phyloP scores from a whole-genome alignment of 2,888 invertebrate genomes.

The Gymnoscelis rufifasciata region DNA sequence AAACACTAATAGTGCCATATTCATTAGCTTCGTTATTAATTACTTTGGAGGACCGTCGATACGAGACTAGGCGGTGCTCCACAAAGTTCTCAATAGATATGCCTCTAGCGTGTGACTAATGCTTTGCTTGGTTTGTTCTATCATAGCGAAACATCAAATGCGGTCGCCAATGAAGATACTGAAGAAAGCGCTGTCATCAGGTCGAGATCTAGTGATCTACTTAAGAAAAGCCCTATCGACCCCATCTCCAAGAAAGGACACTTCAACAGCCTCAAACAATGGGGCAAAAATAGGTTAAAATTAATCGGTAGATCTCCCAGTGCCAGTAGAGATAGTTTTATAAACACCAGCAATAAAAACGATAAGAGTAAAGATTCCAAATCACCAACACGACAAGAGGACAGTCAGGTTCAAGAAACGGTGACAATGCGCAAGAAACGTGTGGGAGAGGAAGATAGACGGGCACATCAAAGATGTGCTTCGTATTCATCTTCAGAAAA shows the following conservation, averaged over 20 bases:
- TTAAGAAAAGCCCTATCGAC: constrained; percentile 83
- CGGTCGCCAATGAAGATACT: constrained; percentile 74
- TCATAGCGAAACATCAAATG: constrained; percentile 76
- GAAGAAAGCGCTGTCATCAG: constrained; percentile 79
- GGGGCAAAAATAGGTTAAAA: constrained; percentile 89
- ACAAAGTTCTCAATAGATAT: constrained; percentile 61
- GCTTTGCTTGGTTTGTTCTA: constrained; percentile 80
- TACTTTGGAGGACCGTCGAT: constrained; percentile 61
- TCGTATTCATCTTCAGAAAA: constrained; percentile 88
- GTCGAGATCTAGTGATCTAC: constrained; percentile 87
- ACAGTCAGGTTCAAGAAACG: constrained; percentile 82
- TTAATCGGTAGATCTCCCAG: constrained; percentile 83
- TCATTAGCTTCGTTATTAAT: constrained; percentile 76
- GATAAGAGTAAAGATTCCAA: constrained; percentile 65
- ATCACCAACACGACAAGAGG: constrained; percentile 67
- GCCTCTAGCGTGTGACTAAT: constrained; percentile 79
- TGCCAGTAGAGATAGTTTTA: constrained; percentile 74
- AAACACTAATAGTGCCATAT: constrained; percentile 75
- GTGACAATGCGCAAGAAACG: constrained; percentile 82
- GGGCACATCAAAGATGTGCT: constrained; percentile 87
- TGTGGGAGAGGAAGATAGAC: constrained; percentile 80
- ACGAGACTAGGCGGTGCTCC: constrained; percentile 67
- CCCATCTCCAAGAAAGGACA: constrained; percentile 79
- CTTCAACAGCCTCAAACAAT: constrained; percentile 90
- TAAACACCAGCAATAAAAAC: constrained; percentile 52